Evolutionary conservation across 1,140 invertebrate genomes (phyloP).

Genomic region (Pseudomyrmex pallidus): DNA sequence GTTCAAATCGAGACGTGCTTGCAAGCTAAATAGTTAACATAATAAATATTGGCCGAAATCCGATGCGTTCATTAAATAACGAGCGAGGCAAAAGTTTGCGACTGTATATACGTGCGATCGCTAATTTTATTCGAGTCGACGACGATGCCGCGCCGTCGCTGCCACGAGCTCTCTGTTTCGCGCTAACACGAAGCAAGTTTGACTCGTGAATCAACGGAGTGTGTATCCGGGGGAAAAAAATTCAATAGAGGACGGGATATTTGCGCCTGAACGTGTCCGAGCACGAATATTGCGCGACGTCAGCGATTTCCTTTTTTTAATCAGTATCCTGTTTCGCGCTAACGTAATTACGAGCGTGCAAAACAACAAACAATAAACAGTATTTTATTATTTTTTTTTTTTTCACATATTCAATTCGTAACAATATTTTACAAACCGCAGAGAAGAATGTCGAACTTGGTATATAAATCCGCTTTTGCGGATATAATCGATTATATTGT

Average conservation of each 20-base stretch:
- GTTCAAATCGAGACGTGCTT: not conserved
- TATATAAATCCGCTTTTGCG: not conserved
- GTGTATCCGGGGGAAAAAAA: slow-evolving; percentile 43
- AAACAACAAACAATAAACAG: slow-evolving; percentile 37
- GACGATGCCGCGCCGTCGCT: slow-evolving; percentile 38
- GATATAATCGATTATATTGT: slow-evolving; percentile 42
- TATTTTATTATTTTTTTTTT: slow-evolving; percentile 3
- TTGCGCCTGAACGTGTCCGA: slow-evolving; percentile 50
- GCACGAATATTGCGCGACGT: slow-evolving; percentile 47
- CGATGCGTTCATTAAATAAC: not conserved
- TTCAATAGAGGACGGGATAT: slow-evolving; percentile 42
- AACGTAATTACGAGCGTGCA: slow-evolving; percentile 54
- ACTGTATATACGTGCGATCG: slow-evolving; percentile 56
- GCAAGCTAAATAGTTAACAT: too few relatives aligned
- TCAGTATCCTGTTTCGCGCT: slow-evolving; percentile 53
- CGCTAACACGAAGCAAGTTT: slow-evolving; percentile 42
- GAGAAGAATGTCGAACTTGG: slow-evolving; percentile 2
- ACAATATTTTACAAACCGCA: slow-evolving; percentile 51
- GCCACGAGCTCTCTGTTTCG: slow-evolving; percentile 51
- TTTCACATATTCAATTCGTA: slow-evolving; percentile 41
- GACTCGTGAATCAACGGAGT: slow-evolving; percentile 49
- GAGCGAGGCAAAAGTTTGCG: slow-evolving; percentile 23
- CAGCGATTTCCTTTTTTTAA: slow-evolving; percentile 55
- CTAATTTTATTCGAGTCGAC: slow-evolving; percentile 68
- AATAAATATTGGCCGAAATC: not conserved